Evolutionary conservation across 2,888 invertebrate genomes (phyloP), one percentile per base, ranked within the genome.

Genomic region (Clistopyga incitator): DNA sequence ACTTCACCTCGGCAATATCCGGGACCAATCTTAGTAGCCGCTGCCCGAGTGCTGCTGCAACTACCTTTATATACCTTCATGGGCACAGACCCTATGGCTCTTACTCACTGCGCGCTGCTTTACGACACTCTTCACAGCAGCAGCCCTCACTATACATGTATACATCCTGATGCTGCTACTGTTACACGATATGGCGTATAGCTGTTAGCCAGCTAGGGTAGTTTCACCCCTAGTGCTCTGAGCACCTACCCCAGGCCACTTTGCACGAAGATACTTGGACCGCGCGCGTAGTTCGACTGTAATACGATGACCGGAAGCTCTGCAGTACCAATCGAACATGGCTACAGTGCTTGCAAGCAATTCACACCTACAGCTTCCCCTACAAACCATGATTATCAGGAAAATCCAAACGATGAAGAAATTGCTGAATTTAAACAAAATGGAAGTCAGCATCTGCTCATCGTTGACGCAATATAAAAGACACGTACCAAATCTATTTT

Each of bases 1-100:
- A 34, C 67, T 54, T 20, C 47, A 42, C 61, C 71, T 54, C 34
- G 54, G 72, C 71, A 78, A 77, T 83, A 79, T 77, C 72, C 80
- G 67, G 67, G 76, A 71, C 42, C 74, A 47, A 52, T 79, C 76
- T 75, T 71, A 47, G 76, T 79, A 25, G 75, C 70, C 65, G 47
- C 65, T 76, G 54, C 52, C 54, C 74, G 61, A 82, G 64, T 71
- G 67, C 67, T 50, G 29, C 42, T 67, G 54, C 23, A 80, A 52
- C 64, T 83, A 64, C 38, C 67, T 34, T 56, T 75, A 38, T 77
- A 82, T 23, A 71, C 18, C 70, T 70, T 70, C 18, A 42, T 45
- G 70, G 64, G 52, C 64, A 18, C 34, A 75, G 15, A 56, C 61
- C 70, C 76, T 81, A 64, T 47, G 34, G 70, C 75, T 82, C 74